Percentiles rank a stretch among this genome's conserved stretches.
phyloP scores from a whole-genome alignment of 1,140 invertebrate genomes.

The Oncopeltus fasciatus region DNA sequence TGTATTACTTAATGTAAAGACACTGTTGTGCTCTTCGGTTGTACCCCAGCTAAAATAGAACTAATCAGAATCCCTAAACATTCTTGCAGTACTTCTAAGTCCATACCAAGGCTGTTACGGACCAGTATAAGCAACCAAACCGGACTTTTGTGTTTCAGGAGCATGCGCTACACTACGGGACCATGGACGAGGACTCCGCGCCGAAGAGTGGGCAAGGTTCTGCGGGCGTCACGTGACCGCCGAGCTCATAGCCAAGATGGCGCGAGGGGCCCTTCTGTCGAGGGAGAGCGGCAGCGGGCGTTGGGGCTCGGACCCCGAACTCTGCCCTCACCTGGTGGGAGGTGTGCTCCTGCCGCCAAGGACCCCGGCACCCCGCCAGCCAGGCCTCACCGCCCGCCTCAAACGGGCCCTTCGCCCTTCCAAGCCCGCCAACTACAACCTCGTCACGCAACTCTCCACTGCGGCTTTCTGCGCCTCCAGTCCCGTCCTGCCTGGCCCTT shows the following conservation, averaged over 20 bases:
- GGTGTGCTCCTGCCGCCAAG: slow-evolving; percentile 2
- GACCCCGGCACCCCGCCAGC: neutral
- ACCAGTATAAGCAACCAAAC: no score
- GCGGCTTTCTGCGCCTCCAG: slow-evolving; percentile 46
- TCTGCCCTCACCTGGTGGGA: slow-evolving; percentile 19
- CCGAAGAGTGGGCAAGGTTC: slow-evolving; percentile 64
- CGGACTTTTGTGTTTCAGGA: slow-evolving; percentile 37
- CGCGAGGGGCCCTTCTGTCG: slow-evolving; percentile 40
- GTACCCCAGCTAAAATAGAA: no score
- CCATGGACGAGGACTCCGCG: slow-evolving; percentile 48
- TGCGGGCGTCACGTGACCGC: slow-evolving; percentile 59
- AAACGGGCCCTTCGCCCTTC: slow-evolving; percentile 15
- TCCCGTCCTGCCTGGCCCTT: slow-evolving; percentile 37
- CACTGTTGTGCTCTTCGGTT: no score
- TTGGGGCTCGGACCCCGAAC: slow-evolving; percentile 39
- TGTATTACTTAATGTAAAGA: no score
- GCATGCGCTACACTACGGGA: slow-evolving; percentile 59
- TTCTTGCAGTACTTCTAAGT: no score
- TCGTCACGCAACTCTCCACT: slow-evolving; percentile 43
- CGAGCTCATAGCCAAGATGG: slow-evolving; percentile 56
- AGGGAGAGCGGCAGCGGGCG: slow-evolving; percentile 38
- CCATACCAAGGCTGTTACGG: no score
- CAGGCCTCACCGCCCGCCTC: slow-evolving; percentile 10
- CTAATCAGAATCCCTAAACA: no score
- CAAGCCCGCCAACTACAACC: slow-evolving; percentile 30